phyloP scores from a whole-genome alignment of 2,113 vertebrate genomes.

The Mesoclemmys tuberculata region DNA sequence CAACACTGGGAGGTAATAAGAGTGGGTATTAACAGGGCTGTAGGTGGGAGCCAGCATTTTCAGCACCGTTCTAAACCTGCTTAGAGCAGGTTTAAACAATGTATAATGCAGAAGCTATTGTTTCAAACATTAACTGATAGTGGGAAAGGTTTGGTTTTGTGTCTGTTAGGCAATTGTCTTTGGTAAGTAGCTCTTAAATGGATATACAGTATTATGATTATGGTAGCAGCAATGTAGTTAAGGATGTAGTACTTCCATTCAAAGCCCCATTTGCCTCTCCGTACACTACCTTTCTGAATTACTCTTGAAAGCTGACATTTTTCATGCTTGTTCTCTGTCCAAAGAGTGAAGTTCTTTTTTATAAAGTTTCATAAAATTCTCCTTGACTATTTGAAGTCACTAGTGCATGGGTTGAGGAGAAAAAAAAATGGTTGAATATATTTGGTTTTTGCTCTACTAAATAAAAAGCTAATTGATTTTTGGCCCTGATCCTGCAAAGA shows the following conservation, averaged over 20 bases:
- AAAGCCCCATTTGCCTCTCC: background rate
- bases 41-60: accelerated
- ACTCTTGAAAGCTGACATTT: background rate
- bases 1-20: accelerated
- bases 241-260: background rate
- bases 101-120: background rate
- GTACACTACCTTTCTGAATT: background rate
- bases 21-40: background rate
- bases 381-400: background rate
- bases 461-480: background rate
- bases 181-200: background rate
- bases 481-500: background rate
- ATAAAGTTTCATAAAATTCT: background rate
- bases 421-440: background rate
- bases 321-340: background rate
- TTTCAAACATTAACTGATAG: background rate
- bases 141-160: background rate
- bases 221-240: background rate
- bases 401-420: background rate
- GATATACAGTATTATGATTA: background rate
- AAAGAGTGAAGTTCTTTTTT: background rate
- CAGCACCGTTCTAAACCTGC: background rate
- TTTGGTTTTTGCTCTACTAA: background rate
- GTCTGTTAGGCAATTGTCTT: background rate
- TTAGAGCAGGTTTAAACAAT: too few relatives aligned